phyloP scores from a whole-genome alignment of 2,113 vertebrate genomes.

The Microcebus murinus region DNA sequence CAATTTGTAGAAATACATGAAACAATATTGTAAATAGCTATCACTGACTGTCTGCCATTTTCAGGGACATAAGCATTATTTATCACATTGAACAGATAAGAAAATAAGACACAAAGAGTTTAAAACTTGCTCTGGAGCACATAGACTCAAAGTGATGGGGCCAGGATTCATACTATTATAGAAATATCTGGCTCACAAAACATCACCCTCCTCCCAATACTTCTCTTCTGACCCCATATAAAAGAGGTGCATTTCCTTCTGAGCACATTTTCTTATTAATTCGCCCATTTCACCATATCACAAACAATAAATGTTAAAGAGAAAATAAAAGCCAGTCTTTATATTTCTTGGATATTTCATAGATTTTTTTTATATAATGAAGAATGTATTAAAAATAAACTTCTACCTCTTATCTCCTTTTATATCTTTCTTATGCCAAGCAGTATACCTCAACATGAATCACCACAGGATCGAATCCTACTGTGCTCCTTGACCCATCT shows the following conservation, averaged over 20 bases:
- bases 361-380: not conserved
- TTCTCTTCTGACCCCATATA: conserved; percentile 49
- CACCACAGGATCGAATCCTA: not conserved
- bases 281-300: conserved; percentile 48
- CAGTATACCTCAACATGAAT: not conserved
- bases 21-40: conserved; percentile 18
- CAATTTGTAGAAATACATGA: conserved; percentile 55
- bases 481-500: not conserved
- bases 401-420: not conserved
- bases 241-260: conserved; percentile 50
- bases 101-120: not conserved
- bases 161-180: not conserved
- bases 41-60: not conserved
- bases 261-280: not conserved
- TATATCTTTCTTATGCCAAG: conserved; percentile 23
- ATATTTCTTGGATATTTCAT: not conserved
- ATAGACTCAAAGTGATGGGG: not conserved
- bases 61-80: not conserved
- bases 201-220: not conserved
- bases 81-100: not conserved
- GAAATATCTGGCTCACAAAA: not conserved
- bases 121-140: not conserved
- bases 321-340: conserved; percentile 45
- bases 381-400: not conserved
- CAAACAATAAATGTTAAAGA: conserved; percentile 46